Evolutionary conservation across 2,888 invertebrate genomes (phyloP).

Genomic region (Melanophora roralis): DNA sequence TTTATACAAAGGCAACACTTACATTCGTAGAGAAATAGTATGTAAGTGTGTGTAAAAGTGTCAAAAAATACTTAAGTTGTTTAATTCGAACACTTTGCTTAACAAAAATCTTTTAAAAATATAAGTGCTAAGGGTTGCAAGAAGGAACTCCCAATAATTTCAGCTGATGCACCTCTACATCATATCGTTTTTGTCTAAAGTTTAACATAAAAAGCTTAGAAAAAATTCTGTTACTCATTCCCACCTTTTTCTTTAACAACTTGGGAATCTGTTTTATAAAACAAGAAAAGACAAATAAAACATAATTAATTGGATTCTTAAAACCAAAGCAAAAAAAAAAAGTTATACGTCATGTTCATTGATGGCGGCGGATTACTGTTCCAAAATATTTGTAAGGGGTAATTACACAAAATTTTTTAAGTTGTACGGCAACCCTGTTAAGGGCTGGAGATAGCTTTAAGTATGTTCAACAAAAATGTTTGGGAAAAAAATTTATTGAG

Average conservation of each 20-base stretch:
- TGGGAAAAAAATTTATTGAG: too few species aligned
- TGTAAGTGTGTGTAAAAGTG: not conserved
- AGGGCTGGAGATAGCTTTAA: too few species aligned
- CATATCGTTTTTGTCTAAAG: too few species aligned
- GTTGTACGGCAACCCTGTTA: not conserved
- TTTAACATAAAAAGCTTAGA: too few species aligned
- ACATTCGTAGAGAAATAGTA: not conserved
- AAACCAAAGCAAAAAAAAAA: not conserved
- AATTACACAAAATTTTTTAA: constrained; percentile 8
- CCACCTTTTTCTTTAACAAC: too few species aligned
- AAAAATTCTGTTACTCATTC: too few species aligned
- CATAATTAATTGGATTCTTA: constrained; percentile 55
- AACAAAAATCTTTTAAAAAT: constrained; percentile 12
- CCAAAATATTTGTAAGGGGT: constrained; percentile 19
- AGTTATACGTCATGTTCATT: constrained; percentile 5
- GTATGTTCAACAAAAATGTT: not conserved
- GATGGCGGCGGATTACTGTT: constrained; percentile 33
- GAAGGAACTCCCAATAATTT: too few species aligned
- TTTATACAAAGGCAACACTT: not conserved
- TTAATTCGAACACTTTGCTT: constrained; percentile 1
- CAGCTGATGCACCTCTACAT: too few species aligned
- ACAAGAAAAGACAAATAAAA: not conserved
- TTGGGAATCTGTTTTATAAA: too few species aligned
- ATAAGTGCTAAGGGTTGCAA: constrained; percentile 22
- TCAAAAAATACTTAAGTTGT: not conserved